Base-by-base conservation (phyloP, 2,113 vertebrate genomes). In the Ciconia boyciana region DNA sequence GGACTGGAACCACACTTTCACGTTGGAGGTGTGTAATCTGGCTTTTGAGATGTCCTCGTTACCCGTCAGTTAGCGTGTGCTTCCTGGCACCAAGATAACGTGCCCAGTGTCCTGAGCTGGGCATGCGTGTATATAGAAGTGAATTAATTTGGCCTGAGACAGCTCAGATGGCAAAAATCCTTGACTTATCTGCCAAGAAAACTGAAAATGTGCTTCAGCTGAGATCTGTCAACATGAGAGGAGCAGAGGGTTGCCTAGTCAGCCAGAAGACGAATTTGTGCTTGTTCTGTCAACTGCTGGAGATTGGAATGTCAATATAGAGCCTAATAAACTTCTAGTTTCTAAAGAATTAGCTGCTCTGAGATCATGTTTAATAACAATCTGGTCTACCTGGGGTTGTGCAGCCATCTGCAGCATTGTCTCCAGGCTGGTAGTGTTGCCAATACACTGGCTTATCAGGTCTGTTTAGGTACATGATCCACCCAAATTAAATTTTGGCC, bases 81-180 rank as follows among this genome's bases (percentile, higher is more conserved):
- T 22, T 54, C 60, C 64, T 80, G 72, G 69, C 86, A 60, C 8
- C 12, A 3, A 13, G 83, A 36, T 9, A n/a, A 19, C 2, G 9
- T 68, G 36, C 52, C 51, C 92, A 6, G 5, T 28, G 89, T 26
- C 89, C 82, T 48, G 54, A 80, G 62, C 81, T 70, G 89, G 77
- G 11, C 8, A 20, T 15, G 32, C 5, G 0, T 3, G 13, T 79
- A 5, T 9, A 1, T 64, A 78, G n/a, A 82, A 77, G 29, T 1
- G 60, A 60, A 83, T 88, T 83, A 34, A 62, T 68, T 62, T 88
- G 93, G 77, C 76, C 87, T 70, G n/a, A 85, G 84, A 72, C 7
- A 48, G 75, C 93, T 94, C 96, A 94, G 34, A 93, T 96, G 82
- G 95, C 89, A 93, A 90, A 96, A 95, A 64, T 19, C 91, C 82